Evolutionary conservation across 2,113 vertebrate genomes (phyloP), one percentile per base, ranked within the genome.

Genomic region (Blennius ocellaris): DNA sequence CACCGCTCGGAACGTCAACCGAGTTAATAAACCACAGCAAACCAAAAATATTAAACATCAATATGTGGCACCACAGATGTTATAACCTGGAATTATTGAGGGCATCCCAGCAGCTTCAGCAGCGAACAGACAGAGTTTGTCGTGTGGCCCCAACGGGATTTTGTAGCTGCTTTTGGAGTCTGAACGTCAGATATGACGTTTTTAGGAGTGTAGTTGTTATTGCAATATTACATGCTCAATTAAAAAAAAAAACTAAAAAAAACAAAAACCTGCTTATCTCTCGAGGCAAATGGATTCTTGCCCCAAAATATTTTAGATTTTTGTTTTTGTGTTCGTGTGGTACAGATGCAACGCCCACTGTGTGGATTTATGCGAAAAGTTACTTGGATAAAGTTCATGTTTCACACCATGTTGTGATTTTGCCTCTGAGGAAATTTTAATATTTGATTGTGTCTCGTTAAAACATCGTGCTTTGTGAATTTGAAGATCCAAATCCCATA

Each of bases 21-120:
- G 55, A 87, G 62, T 59, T 84, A 87, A 88, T 90, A 91, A 91
- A 83, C 47, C 64, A 70, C 45, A 0, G 38, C 52, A 74, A 73
- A 83, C 47, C 64, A 38, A 67, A 67, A 56, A 73, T 81, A 86
- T 87, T 60, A 74, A 78, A 81, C 65, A 50, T 75, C 71, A 65
- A 77, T 80, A 71, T 70, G 50, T 6, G 6, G 71, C 6, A 5
- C 47, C 60, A 62, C 40, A 73, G 67, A 77, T 70, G 65, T 55
- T 63, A 62, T 69, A 61, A 74, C 63, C 41, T 74, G 8, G 51
- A 47, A 66, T 84, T 71, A 78, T 40, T 59, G 40, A 50, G 8
- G 63, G 52, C 9, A 38, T 65, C 55, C 55, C 68, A 10, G 56
- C 49, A 49, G 56, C 52, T 30, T 53, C 60, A 40, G 51, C 52